Conservation (phyloP, 64 coral and sea anemone genomes). For the Trachythela sp. region DNA sequence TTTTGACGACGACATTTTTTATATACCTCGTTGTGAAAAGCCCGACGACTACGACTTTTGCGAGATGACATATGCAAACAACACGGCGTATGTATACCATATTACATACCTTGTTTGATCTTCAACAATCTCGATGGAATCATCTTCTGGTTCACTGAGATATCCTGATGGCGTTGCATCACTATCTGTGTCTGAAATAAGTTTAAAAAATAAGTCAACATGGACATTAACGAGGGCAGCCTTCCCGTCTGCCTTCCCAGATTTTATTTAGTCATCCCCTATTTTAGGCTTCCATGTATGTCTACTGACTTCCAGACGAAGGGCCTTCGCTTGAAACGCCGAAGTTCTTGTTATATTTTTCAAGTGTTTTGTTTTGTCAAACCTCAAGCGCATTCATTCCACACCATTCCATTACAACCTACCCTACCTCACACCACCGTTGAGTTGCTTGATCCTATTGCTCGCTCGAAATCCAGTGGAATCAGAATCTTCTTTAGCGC, state of each 20-base stretch:
- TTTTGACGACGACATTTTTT: too few relatives aligned
- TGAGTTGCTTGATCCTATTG: not conserved
- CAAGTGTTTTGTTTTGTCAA: too few relatives aligned
- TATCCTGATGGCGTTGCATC: constrained; percentile 3
- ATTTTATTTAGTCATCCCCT: too few relatives aligned
- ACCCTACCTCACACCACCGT: not conserved
- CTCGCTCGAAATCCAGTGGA: not conserved
- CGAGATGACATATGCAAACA: too few relatives aligned
- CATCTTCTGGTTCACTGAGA: not conserved
- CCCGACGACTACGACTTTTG: too few relatives aligned
- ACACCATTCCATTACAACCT: not conserved
- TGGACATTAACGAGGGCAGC: not conserved
- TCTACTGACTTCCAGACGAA: too few relatives aligned
- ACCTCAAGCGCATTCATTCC: not conserved
- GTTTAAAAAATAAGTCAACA: not conserved
- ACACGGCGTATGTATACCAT: too few relatives aligned
- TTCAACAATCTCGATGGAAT: not conserved
- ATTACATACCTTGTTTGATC: constrained; percentile 1
- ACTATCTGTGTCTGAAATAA: not conserved
- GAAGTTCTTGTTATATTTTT: too few relatives aligned
- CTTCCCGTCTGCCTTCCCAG: not conserved
- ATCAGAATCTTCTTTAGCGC: constrained; percentile 6
- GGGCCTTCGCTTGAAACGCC: too few relatives aligned
- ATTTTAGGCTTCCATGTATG: too few relatives aligned
- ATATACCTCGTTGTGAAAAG: too few relatives aligned